phyloP scores from a whole-genome alignment of 92 coral and sea anemone genomes.

The Epizoanthus scotinus region DNA sequence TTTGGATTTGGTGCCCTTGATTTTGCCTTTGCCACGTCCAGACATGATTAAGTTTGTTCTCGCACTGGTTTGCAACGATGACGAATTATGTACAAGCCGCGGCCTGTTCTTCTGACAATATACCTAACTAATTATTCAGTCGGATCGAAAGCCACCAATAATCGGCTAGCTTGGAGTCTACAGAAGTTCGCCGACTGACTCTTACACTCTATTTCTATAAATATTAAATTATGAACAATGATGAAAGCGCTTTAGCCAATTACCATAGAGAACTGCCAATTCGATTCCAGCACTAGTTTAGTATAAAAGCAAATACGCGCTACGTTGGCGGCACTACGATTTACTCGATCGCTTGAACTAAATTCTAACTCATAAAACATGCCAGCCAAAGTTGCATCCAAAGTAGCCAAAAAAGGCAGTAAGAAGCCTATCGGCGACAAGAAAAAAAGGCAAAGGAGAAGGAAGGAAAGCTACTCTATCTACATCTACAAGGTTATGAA shows the following conservation, averaged over 20 bases:
- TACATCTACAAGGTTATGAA: background rate
- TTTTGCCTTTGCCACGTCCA: conserved; percentile 10
- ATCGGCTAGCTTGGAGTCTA: conserved; percentile 24
- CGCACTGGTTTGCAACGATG: conserved; percentile 17
- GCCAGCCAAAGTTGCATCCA: conserved; percentile 15
- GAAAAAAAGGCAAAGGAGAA: conserved; percentile 24
- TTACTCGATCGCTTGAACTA: conserved; percentile 13
- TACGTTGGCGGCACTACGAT: conserved; percentile 18
- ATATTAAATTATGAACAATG: conserved; percentile 23
- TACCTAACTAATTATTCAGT: conserved; percentile 24
- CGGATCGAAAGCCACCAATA: conserved; percentile 31
- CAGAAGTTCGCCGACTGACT: conserved; percentile 24
- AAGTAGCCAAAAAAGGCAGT: conserved; percentile 14
- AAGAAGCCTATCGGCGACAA: conserved; percentile 24
- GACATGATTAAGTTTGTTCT: conserved; percentile 3
- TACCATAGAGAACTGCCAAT: conserved; percentile 23
- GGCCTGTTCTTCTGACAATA: conserved; percentile 23
- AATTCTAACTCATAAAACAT: conserved; percentile 21
- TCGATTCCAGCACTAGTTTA: conserved; percentile 19
- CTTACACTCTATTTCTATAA: conserved; percentile 19
- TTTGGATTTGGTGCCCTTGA: conserved; percentile 18
- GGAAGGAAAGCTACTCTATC: conserved; percentile 11
- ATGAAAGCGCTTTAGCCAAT: conserved; percentile 25
- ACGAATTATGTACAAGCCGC: conserved; percentile 23
- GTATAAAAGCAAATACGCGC: conserved; percentile 27